Base-by-base conservation (phyloP, 2,113 vertebrate genomes). In the Perca fluviatilis region DNA sequence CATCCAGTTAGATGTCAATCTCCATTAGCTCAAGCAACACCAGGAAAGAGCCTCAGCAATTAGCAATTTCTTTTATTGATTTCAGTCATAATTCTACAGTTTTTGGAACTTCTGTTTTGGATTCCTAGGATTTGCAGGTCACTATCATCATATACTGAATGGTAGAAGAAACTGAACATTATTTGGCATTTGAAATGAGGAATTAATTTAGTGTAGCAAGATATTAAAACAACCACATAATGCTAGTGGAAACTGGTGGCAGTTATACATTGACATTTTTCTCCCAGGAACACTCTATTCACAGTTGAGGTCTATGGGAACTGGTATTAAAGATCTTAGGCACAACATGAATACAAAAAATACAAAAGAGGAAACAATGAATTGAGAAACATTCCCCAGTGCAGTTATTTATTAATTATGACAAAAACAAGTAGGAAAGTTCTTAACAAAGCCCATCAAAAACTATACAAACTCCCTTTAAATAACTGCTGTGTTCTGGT, bases 341-440 rank as follows among this genome's bases (percentile, higher is more conserved):
- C 4, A 50, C 27, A 57, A 7, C 2, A 7, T 57, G 3, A 66
- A 50, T 3, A 21, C 16, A 27, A 27, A 27, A 27, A 27, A 27
- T 27, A 27, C 27, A 60, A 51, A 54, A 33, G 36, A 60, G 15
- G 7, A 56, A 53, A 62, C 25, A 77, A 69, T 36, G 19, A 51
- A 69, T 6, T 1, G 16, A 21, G 53, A 70, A 36, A 54, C 13
- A 54, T n/a, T 6, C 14, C 0, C 60, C 7, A 46, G 53, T 65
- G 12, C 16, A 62, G 43, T 79, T 84, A 82, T 84, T 84, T 15
- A 75, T 76, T 74, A 0, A 78, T 62, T 71, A 12, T 62, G 47
- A 63, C 15, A 78, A 78, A 74, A 74, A 1, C 1, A 62, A 65
- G 54, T 33, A 86, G 4, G 19, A 80, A 79, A 46, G 0, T 3